Evolutionary conservation across 2,888 invertebrate genomes (phyloP).

Genomic region (Microchrysa polita): DNA sequence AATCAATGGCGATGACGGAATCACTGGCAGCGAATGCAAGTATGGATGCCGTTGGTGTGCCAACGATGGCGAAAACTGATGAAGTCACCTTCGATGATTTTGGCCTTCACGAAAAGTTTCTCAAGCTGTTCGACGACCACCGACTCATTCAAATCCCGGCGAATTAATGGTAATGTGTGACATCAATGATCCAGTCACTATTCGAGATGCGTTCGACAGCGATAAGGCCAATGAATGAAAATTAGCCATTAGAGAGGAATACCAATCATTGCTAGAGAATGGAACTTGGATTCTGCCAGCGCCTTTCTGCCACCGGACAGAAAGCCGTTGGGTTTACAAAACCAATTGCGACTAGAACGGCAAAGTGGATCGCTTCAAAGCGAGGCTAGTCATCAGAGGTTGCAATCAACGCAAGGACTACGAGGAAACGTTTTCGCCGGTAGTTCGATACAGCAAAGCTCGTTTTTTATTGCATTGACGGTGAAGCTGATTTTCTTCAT

Average conservation of each 20-base stretch:
- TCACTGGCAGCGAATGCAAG: neutral
- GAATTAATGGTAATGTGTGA: conserved; percentile 18
- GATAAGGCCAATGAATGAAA: neutral
- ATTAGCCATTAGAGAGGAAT: neutral
- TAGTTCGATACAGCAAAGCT: too few relatives aligned
- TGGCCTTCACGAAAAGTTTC: neutral
- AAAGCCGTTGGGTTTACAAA: too few relatives aligned
- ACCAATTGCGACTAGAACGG: too few relatives aligned
- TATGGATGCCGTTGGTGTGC: neutral
- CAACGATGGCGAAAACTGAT: neutral
- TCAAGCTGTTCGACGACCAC: neutral
- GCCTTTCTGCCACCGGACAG: too few relatives aligned
- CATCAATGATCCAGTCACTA: neutral
- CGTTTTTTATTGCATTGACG: too few relatives aligned
- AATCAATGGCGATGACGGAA: too few relatives aligned
- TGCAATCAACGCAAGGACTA: too few relatives aligned
- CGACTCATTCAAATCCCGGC: neutral
- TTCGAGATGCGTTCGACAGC: neutral
- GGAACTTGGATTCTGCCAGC: too few relatives aligned
- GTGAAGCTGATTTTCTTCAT: too few relatives aligned
- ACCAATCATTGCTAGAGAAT: conserved; percentile 1
- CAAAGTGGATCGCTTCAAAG: too few relatives aligned
- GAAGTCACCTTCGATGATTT: neutral
- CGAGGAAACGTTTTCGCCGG: too few relatives aligned
- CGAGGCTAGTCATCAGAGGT: too few relatives aligned